Base-by-base conservation (phyloP, 23 tunicate species). In the Phallusia fumigata region DNA sequence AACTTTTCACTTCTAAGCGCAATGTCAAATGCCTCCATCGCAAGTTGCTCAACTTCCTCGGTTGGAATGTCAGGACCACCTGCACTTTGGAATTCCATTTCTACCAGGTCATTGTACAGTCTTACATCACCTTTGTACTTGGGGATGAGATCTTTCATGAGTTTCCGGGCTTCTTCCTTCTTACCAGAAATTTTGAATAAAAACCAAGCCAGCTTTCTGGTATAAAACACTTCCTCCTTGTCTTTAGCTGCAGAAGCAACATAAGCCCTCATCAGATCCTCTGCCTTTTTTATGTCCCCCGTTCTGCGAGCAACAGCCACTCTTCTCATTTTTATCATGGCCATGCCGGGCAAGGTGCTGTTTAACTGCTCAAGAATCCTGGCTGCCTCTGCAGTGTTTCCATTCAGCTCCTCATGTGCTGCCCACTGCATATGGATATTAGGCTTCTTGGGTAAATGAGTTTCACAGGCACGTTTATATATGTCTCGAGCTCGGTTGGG, bases 401-500 rank as follows among this genome's bases (percentile, higher is more conserved):
- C 98, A 75, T 73, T 83, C 40, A 83, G 31, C 80, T 93, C 98
- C 73, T 93, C 98, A 93, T 89, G 90, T 1, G 93, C 87, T 0
- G 98, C 88, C 98, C 98, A 93, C 58, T 93, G 98, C 72, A 88
- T 74, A 85, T 93, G 98, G 52, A 93, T 93, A 52, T 88, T 88
- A 64, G 98, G 93, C 72, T 88, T 93, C 36, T 93, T 93, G 13
- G 98, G 93, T n/a, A 93, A 74, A 78, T 93, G 98, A 32, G 85
- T 88, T n/a, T 81, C 40, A 64, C 98, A 93, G 30, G 93, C 98
- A 22, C 98, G 83, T 47, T 85, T 76, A 73, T 84, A 93, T 32
- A 93, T 82, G 18, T 69, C 85, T 22, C 90, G 50, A 0, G 93
- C 92, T 24, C 35, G 65, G 0, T 73, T 79, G 10, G 73, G 64